These are phyloP conservation scores for Epizoanthus scotinus DNA, from an alignment of 92 coral and sea anemone genomes.

Conservation along the genomic window DNA sequence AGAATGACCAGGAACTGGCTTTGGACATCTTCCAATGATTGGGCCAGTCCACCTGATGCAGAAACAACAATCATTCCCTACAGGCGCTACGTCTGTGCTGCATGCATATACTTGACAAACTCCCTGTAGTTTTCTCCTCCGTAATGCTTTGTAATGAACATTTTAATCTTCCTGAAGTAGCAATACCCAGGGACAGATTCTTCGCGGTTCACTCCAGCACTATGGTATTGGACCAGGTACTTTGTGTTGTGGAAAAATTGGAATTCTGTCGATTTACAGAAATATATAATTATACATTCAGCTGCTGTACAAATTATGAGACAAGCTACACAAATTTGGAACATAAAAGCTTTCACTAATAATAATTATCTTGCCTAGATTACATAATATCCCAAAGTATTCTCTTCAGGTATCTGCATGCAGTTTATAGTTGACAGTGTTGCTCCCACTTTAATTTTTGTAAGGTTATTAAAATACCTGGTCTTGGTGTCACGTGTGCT, in stretches of 20 bases:
- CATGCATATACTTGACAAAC: background rate
- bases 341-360: no score
- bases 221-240: conserved; percentile 46
- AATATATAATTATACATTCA: background rate
- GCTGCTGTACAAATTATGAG: background rate
- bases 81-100: background rate
- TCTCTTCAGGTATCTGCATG: no score
- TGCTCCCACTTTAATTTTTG: background rate
- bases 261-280: conserved; percentile 34
- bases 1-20: background rate
- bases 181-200: conserved; percentile 21
- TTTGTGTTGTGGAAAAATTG: conserved; percentile 48
- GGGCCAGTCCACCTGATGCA: background rate
- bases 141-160: conserved; percentile 4
- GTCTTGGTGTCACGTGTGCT: background rate
- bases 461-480: background rate
- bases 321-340: no score
- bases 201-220: conserved; percentile 39
- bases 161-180: conserved; percentile 30
- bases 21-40: background rate
- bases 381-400: no score
- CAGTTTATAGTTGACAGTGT: no score
- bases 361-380: no score
- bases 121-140: background rate
- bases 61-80: conserved; percentile 1